phyloP scores from a whole-genome alignment of 2,113 vertebrate genomes.

The Melanostigma gelatinosum region DNA sequence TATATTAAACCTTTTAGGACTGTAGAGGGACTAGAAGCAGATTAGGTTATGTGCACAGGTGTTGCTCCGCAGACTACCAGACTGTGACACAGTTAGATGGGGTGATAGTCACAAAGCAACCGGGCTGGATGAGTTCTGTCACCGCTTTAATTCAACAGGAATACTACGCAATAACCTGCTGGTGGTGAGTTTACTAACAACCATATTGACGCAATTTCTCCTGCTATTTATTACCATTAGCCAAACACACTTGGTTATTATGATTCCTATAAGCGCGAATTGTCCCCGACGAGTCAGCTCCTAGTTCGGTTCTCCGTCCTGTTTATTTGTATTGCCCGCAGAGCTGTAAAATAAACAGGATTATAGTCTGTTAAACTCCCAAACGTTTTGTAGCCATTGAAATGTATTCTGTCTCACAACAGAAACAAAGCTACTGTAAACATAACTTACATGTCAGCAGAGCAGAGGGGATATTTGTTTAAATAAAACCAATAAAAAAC shows the following conservation, averaged over 20 bases:
- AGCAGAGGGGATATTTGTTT: background rate
- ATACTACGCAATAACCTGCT: slow-evolving; percentile 1
- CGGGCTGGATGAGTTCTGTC: background rate
- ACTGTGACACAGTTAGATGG: slow-evolving; percentile 22
- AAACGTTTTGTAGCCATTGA: background rate
- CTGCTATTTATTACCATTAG: background rate
- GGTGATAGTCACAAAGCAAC: slow-evolving; percentile 4
- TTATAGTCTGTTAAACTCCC: background rate
- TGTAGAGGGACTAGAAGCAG: slow-evolving; percentile 53
- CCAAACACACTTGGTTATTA: too few relatives aligned
- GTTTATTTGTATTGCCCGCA: background rate
- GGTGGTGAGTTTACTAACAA: slow-evolving; percentile 59
- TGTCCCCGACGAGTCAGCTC: background rate
- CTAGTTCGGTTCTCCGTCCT: background rate
- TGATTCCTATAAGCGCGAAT: fast-evolving
- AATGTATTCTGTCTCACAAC: background rate
- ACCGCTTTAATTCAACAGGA: slow-evolving; percentile 9
- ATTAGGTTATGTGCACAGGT: slow-evolving; percentile 78
- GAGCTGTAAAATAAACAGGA: slow-evolving; percentile 13
- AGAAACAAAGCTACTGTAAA: background rate
- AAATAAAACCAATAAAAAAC: background rate
- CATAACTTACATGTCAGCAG: background rate
- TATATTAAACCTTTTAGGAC: slow-evolving; percentile 67
- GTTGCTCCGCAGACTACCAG: slow-evolving; percentile 28
- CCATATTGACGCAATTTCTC: background rate